A percentile compares a stretch with the other conserved stretches of the same genome.
Evolutionary conservation across 2,888 invertebrate genomes (phyloP).

Genomic region (Dynastes hyllus): DNA sequence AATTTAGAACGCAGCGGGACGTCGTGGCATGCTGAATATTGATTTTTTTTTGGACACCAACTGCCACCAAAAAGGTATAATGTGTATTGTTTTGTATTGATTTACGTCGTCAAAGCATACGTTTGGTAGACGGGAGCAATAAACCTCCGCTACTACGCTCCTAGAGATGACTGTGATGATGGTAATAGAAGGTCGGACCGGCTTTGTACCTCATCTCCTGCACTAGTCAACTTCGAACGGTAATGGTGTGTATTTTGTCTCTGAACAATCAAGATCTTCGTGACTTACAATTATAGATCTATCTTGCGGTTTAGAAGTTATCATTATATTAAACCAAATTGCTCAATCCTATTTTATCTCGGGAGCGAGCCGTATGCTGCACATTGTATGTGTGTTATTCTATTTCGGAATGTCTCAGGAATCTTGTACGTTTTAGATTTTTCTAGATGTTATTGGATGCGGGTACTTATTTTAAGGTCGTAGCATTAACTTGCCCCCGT

Average conservation of each 20-base stretch:
- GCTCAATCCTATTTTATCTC: constrained; percentile 21
- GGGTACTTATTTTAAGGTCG: not conserved
- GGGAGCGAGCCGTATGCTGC: not conserved
- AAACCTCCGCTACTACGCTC: too few species aligned
- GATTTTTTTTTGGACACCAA: too few species aligned
- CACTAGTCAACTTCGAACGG: constrained; percentile 15
- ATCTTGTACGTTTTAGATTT: constrained; percentile 10
- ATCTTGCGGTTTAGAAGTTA: constrained; percentile 9
- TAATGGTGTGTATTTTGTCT: constrained; percentile 32
- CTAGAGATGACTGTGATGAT: not conserved
- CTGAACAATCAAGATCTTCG: constrained; percentile 29
- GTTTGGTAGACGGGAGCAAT: too few species aligned
- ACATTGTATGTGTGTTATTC: not conserved
- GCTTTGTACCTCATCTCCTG: constrained; percentile 13
- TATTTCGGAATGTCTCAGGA: not conserved
- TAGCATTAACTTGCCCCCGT: not conserved
- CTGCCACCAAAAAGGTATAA: too few species aligned
- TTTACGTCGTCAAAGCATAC: too few species aligned
- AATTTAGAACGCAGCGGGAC: too few species aligned
- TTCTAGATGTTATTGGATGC: not conserved
- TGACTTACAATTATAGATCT: constrained; percentile 28
- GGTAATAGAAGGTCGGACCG: constrained; percentile 10
- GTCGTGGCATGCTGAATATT: too few species aligned
- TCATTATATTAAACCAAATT: constrained; percentile 24
- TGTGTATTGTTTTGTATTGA: too few species aligned